Conservation (phyloP, 1,140 invertebrate genomes). For the Magallana gigas region DNA sequence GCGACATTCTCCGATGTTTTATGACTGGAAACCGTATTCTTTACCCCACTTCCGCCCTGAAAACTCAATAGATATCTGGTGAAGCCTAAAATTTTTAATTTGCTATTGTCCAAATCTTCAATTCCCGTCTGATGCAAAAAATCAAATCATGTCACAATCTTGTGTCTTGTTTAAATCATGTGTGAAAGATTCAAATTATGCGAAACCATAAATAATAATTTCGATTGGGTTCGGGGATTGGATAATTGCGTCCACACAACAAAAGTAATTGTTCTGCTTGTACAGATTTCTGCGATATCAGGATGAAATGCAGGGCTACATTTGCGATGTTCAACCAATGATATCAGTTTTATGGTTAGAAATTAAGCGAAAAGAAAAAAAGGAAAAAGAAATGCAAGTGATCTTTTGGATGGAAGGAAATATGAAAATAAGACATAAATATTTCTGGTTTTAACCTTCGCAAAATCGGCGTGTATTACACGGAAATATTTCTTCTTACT, state of each 20-base stretch:
- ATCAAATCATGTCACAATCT: constrained; percentile 21
- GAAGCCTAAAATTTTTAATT: constrained; percentile 37
- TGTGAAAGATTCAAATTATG: constrained; percentile 29
- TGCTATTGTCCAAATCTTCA: constrained; percentile 14
- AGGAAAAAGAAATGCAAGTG: no score
- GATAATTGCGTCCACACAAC: constrained; percentile 14
- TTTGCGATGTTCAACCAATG: no score
- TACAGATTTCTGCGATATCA: no score
- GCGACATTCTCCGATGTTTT: neutral
- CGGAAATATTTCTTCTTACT: neutral
- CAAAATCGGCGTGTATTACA: neutral
- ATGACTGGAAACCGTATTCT: constrained; percentile 17
- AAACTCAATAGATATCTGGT: constrained; percentile 6
- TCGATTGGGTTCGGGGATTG: constrained; percentile 21
- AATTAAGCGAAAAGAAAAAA: no score
- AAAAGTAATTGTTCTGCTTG: neutral
- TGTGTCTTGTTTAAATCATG: constrained; percentile 23
- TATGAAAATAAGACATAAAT: neutral
- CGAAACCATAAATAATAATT: constrained; percentile 37
- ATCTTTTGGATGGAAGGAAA: neutral
- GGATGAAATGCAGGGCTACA: no score
- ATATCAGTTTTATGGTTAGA: no score
- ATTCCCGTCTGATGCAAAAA: constrained; percentile 29
- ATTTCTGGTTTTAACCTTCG: neutral
- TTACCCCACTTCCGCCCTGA: neutral